Percentiles rank a stretch among this genome's conserved stretches.
These are phyloP conservation scores for Auanema sp. DNA, from an alignment of 2,888 invertebrate genomes.

Conservation along the genomic window DNA sequence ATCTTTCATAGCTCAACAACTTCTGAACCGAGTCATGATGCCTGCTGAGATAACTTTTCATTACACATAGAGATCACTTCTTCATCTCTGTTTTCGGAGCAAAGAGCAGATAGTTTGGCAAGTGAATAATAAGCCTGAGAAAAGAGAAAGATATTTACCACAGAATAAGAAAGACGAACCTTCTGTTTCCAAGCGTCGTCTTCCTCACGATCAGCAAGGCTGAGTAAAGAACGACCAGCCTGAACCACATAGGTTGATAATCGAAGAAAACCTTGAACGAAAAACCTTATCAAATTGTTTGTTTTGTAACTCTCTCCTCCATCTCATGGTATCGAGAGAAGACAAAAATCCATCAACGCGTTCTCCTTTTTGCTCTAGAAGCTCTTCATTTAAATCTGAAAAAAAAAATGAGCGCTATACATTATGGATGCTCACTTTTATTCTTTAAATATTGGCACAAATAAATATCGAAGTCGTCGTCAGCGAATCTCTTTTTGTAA, in stretches of 20 bases:
- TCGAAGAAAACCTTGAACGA: not conserved
- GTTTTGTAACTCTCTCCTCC: conserved; percentile 13
- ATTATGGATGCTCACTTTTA: not conserved
- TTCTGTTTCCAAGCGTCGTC: conserved; percentile 1
- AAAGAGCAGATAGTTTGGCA: conserved; percentile 10
- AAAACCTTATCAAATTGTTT: conserved; percentile 1
- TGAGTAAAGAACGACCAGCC: conserved; percentile 10
- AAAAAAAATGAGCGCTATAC: not conserved
- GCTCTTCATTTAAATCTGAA: conserved; percentile 15
- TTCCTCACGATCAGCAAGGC: not conserved
- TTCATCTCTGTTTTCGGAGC: conserved; percentile 2
- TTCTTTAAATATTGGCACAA: not conserved
- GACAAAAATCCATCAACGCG: conserved; percentile 11
- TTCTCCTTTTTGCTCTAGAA: conserved; percentile 16
- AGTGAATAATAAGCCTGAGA: conserved; percentile 9
- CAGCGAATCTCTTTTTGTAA: not conserved
- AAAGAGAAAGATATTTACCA: not conserved
- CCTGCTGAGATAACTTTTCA: not conserved
- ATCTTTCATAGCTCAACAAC: not conserved
- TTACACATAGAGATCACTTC: conserved; percentile 3
- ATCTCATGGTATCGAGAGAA: conserved; percentile 12
- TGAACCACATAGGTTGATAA: not conserved
- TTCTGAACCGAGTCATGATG: too few species aligned
- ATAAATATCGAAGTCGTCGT: not conserved
- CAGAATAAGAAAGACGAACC: not conserved